A percentile compares a stretch with the other conserved stretches of the same genome.
Conservation (phyloP, 2,888 invertebrate species). For the Phrixothrix hirtus region DNA sequence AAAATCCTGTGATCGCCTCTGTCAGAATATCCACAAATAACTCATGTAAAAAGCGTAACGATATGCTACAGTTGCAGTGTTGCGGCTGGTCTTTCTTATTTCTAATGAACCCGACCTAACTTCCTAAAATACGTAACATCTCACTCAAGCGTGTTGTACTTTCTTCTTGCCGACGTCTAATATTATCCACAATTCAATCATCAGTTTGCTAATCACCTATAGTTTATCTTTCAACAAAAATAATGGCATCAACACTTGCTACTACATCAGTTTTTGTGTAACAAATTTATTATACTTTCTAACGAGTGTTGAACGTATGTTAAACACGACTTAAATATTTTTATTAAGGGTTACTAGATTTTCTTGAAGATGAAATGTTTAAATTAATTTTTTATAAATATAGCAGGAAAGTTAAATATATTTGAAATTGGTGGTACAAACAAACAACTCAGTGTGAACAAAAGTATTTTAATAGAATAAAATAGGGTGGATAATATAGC, state of each 20-base stretch:
- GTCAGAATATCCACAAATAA: slow-evolving; percentile 33
- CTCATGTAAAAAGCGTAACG: slow-evolving; percentile 9
- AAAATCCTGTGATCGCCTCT: slow-evolving; percentile 32
- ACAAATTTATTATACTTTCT: background rate
- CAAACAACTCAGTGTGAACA: too few species aligned
- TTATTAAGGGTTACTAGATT: background rate
- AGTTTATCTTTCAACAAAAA: slow-evolving; percentile 43
- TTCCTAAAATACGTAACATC: slow-evolving; percentile 22
- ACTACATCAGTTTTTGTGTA: background rate
- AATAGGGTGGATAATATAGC: slow-evolving; percentile 1
- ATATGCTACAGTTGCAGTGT: slow-evolving; percentile 7
- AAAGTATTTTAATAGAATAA: background rate
- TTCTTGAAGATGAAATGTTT: too few species aligned
- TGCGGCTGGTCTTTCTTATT: slow-evolving; percentile 17
- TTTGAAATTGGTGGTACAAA: too few species aligned
- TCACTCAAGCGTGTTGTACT: slow-evolving; percentile 24
- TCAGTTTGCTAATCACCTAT: slow-evolving; percentile 45
- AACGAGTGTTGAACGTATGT: background rate
- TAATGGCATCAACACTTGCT: slow-evolving; percentile 39
- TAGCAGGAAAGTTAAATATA: too few species aligned
- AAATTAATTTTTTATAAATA: too few species aligned
- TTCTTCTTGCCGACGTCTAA: slow-evolving; percentile 22
- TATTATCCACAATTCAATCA: slow-evolving; percentile 37
- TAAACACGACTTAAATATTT: background rate
- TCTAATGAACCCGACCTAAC: slow-evolving; percentile 31